Base-by-base conservation (phyloP, 2,888 invertebrate genomes). In the Dromius quadrimaculatus region DNA sequence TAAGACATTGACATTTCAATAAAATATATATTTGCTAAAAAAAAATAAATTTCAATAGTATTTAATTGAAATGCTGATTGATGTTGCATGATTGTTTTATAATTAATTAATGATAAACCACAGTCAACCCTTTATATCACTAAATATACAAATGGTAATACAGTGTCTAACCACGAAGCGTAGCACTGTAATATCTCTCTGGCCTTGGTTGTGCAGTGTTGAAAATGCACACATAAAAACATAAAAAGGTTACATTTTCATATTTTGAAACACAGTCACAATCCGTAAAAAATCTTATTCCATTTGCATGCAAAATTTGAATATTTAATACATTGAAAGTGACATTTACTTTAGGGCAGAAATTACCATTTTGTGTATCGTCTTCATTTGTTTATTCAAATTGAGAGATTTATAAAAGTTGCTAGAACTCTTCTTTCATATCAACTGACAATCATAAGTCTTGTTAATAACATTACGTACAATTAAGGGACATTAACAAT, bases 201-300 rank as follows among this genome's bases (percentile, higher is more conserved):
- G 59, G 59, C 19, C 34, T 36, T 59, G 50, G 36, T 36, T 34
- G 36, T 34, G 17, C 20, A 23, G 28, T 23, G 20, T 34, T 17
- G 19, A 34, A 34, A 34, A 57, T 57, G 57, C 57, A 28, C 32
- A 57, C 62, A 41, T 62, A 22, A 43, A 45, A 63, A 63, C 63
- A 63, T 57, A 63, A 63, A 47, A 63, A 63, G n/a, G 63, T 41
- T 23, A 45, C 63, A 63, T 64, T 64, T 64, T 64, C 28, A 47
- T 64, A 47, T 62, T 62, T 41, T 41, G 13, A 64, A 64, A 34
- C 50, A 64, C 32, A 64, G 28, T 50, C 50, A 64, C 64, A 50
- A 50, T 47, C 50, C 64, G 64, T 47, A 34, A 47, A 64, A 64
- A 64, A 64, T 64, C 47, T 36, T 34, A 34, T 64, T 64, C 32